Conservation (phyloP, 2,797 vertebrate genomes). For the Syngnathus rostellatus region DNA sequence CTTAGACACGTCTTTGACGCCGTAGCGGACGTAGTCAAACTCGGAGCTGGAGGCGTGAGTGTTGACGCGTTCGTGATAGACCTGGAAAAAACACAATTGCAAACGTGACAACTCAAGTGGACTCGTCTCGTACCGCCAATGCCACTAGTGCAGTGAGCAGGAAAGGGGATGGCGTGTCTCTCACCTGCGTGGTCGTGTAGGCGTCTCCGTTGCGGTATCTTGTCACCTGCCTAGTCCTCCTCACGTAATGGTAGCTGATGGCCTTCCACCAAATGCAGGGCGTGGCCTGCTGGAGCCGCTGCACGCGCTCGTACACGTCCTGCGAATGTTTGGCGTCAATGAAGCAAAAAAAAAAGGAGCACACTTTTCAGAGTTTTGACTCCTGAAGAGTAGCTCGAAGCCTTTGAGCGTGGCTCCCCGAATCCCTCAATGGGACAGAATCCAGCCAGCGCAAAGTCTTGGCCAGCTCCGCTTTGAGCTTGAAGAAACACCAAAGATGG, state of each 20-base stretch:
- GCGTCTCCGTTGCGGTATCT: conserved; percentile 86
- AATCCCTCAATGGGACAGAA: too few species aligned
- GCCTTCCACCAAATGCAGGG: conserved; percentile 95
- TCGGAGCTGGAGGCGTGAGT: conserved; percentile 73
- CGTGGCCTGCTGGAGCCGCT: conserved; percentile 80
- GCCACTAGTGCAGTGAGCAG: too few species aligned
- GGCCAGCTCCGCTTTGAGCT: too few species aligned
- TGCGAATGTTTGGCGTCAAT: conserved; percentile 9
- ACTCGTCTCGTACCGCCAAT: too few species aligned
- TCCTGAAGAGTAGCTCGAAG: too few species aligned
- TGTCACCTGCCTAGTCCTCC: conserved; percentile 83
- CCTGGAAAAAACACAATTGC: conserved; percentile 56
- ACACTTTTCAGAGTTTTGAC: neutral
- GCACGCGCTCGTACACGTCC: conserved; percentile 80
- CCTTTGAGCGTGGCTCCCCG: too few species aligned
- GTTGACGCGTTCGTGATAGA: conserved; percentile 75
- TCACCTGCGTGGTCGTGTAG: conserved; percentile 81
- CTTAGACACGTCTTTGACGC: conserved; percentile 73
- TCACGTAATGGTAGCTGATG: conserved; percentile 89
- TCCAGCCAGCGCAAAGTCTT: too few species aligned
- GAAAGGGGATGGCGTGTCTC: neutral
- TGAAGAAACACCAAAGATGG: too few species aligned
- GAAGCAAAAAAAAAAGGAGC: neutral
- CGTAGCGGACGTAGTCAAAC: conserved; percentile 77
- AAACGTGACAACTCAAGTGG: neutral